Percentiles rank a stretch among this genome's conserved stretches.
phyloP scores from a whole-genome alignment of 1,140 invertebrate species.

The Zaprionus davidi region DNA sequence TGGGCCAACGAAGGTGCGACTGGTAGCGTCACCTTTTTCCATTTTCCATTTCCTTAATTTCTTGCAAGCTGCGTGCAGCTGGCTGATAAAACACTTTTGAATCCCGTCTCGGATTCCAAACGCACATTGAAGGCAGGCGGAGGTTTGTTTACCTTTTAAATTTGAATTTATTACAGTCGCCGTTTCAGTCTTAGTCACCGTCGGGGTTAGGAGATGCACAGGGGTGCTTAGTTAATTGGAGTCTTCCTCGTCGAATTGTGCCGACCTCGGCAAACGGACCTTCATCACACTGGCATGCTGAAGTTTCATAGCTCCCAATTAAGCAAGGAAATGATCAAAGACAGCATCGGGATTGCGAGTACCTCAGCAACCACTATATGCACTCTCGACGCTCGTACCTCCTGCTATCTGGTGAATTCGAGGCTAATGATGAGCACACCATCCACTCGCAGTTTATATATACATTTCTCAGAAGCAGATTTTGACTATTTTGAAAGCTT shows the following conservation, averaged over 20 bases:
- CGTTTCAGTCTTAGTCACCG: neutral
- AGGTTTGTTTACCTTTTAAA: conserved; percentile 75
- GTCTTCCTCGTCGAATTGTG: conserved; percentile 48
- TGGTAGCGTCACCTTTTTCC: conserved; percentile 3
- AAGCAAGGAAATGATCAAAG: conserved; percentile 7
- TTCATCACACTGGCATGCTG: conserved; percentile 55
- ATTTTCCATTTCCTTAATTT: conserved; percentile 58
- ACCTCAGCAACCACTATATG: neutral
- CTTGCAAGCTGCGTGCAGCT: conserved; percentile 49
- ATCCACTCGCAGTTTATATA: neutral
- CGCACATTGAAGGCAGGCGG: conserved; percentile 1
- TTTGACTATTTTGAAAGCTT: conserved; percentile 1
- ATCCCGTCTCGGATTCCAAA: conserved; percentile 14
- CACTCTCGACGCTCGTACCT: neutral
- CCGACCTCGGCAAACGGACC: conserved; percentile 67
- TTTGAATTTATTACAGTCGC: conserved; percentile 74
- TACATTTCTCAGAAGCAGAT: neutral
- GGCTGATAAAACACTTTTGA: conserved; percentile 64
- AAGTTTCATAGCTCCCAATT: conserved; percentile 22
- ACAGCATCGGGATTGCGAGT: neutral
- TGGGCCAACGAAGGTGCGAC: conserved; percentile 1
- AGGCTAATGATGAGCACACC: neutral
- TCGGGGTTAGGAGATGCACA: neutral
- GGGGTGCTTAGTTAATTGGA: conserved; percentile 66
- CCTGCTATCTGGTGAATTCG: neutral